These are phyloP conservation scores for Troides aeacus DNA, from an alignment of 2,888 invertebrate genomes.

Conservation along the genomic window DNA sequence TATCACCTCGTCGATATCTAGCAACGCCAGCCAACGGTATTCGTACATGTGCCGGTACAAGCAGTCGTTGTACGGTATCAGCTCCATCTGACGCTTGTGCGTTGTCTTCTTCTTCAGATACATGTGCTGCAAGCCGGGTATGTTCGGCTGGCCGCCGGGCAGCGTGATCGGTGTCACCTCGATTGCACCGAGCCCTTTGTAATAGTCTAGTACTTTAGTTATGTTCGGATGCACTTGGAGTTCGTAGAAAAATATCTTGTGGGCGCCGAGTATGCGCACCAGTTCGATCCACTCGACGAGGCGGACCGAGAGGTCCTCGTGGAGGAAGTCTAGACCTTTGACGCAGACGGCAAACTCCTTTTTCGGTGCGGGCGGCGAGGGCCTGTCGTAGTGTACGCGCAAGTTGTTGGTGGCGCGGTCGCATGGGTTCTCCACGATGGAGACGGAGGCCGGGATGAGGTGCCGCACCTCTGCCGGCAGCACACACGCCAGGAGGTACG, in stretches of 20 bases:
- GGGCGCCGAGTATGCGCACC: conserved; percentile 90
- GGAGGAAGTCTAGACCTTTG: conserved; percentile 94
- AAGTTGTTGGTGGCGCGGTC: conserved; percentile 92
- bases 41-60: conserved; percentile 94
- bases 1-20: conserved; percentile 97
- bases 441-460: conserved; percentile 89
- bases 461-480: conserved; percentile 87
- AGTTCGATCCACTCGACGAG: conserved; percentile 97
- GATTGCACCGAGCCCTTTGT: conserved; percentile 83
- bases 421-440: conserved; percentile 91
- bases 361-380: conserved; percentile 74
- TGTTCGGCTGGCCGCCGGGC: conserved; percentile 94
- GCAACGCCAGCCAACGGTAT: conserved; percentile 93
- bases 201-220: conserved; percentile 87
- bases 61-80: conserved; percentile 98
- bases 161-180: conserved; percentile 90
- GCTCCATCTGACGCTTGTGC: conserved; percentile 95
- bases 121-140: conserved; percentile 92
- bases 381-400: conserved; percentile 89
- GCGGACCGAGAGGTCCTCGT: conserved; percentile 93
- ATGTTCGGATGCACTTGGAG: conserved; percentile 96
- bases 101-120: conserved; percentile 94
- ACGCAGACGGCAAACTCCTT: conserved; percentile 95
- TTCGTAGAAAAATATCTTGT: conserved; percentile 95
- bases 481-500: conserved; percentile 93